These are phyloP conservation scores for Prorops nasuta DNA, from an alignment of 1,140 invertebrate species.

Conservation along the genomic window DNA sequence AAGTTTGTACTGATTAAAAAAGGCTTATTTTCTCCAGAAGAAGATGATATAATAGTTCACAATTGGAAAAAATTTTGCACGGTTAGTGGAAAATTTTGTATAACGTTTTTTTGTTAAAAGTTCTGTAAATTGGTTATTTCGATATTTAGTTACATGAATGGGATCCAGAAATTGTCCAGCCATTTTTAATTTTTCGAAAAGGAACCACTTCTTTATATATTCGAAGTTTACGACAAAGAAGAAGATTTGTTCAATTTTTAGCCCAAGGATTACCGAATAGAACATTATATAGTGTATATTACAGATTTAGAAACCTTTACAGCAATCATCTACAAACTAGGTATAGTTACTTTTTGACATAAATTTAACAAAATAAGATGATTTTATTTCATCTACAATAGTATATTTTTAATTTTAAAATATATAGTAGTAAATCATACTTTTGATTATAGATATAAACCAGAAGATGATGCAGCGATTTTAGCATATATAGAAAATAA, in stretches of 20 bases:
- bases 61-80: conserved; percentile 46
- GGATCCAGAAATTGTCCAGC: conserved; percentile 15
- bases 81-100: conserved; percentile 16
- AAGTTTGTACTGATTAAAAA: conserved; percentile 18
- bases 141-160: conserved; percentile 33
- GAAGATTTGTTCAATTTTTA: conserved; percentile 41
- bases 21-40: conserved; percentile 23
- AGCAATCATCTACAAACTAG: conserved; percentile 15
- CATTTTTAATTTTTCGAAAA: conserved; percentile 31
- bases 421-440: neutral
- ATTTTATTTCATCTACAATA: neutral
- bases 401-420: neutral
- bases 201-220: conserved; percentile 13
- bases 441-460: conserved; percentile 20
- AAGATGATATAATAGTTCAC: conserved; percentile 29
- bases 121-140: conserved; percentile 1
- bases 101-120: neutral
- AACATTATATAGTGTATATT: conserved; percentile 39
- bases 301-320: conserved; percentile 37
- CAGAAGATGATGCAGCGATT: conserved; percentile 37
- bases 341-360: neutral
- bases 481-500: conserved; percentile 29
- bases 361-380: neutral
- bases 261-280: conserved; percentile 35
- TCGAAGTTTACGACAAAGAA: conserved; percentile 19